These are phyloP conservation scores for Loxodonta africana DNA, from an alignment of 2,113 vertebrate genomes.

Conservation along the genomic window DNA sequence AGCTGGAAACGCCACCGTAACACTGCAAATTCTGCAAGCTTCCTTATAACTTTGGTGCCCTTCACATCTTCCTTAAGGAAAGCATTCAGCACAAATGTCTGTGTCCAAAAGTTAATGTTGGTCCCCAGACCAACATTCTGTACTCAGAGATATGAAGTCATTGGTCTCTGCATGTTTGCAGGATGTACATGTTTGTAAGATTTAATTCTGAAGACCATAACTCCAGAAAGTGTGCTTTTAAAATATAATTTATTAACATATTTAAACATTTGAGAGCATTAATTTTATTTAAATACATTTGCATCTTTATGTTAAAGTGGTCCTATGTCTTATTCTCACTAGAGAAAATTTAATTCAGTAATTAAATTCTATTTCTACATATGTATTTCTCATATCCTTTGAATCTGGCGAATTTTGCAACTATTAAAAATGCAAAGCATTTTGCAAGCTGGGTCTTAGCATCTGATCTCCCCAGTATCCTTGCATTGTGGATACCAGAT, in stretches of 20 bases:
- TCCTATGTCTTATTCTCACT: background rate
- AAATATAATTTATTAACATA: conserved; percentile 44
- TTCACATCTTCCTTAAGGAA: background rate
- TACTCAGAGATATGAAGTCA: background rate
- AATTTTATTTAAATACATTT: conserved; percentile 47
- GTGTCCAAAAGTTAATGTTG: background rate
- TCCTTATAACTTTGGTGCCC: background rate
- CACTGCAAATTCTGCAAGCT: background rate
- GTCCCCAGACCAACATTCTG: background rate
- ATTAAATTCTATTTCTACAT: background rate
- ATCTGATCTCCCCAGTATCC: background rate
- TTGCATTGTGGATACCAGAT: background rate
- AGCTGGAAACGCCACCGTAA: background rate
- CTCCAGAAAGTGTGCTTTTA: background rate
- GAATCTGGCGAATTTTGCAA: background rate
- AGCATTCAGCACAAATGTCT: conserved; percentile 57
- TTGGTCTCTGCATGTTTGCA: background rate
- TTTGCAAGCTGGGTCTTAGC: background rate
- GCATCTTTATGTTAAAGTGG: background rate
- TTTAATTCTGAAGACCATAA: background rate
- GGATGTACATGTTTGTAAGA: background rate
- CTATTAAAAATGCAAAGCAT: conserved; percentile 24
- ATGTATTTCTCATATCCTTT: background rate
- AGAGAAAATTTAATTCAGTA: conserved; percentile 3
- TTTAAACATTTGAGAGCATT: background rate